Evolutionary conservation across 2,113 vertebrate genomes (phyloP).

Genomic region (Poecilia latipinna): DNA sequence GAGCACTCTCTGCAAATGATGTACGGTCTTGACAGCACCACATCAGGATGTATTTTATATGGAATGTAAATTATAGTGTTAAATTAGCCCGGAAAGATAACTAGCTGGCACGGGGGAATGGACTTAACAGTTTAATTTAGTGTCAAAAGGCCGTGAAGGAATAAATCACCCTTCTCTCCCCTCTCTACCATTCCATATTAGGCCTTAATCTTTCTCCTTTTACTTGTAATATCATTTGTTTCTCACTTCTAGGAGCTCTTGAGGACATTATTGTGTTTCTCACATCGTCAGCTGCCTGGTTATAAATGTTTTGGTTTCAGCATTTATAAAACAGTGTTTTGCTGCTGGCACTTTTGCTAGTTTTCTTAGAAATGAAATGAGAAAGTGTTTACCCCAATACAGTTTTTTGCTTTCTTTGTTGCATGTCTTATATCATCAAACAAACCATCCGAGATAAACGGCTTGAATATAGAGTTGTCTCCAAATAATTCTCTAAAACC

Average conservation of each 20-base stretch:
- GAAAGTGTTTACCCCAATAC: neutral
- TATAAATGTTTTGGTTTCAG: constrained; percentile 37
- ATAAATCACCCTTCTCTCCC: constrained; percentile 80
- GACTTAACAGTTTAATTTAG: constrained; percentile 87
- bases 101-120: constrained; percentile 84
- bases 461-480: neutral
- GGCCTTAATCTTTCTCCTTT: constrained; percentile 75
- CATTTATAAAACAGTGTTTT: constrained; percentile 19
- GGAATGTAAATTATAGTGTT: constrained; percentile 87
- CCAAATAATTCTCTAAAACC: neutral
- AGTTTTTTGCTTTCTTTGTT: constrained; percentile 12
- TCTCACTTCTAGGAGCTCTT: constrained; percentile 59
- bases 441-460: neutral
- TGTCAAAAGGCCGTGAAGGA: constrained; percentile 84
- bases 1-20: constrained; percentile 98
- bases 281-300: constrained; percentile 38
- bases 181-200: constrained; percentile 67
- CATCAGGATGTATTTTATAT: constrained; percentile 88
- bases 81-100: constrained; percentile 88
- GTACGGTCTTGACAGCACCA: constrained; percentile 90
- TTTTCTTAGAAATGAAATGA: constrained; percentile 8
- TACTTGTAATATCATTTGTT: constrained; percentile 72
- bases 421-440: neutral
- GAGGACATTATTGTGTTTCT: constrained; percentile 40
- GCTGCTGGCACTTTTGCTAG: neutral